These are phyloP conservation scores for Drosophila nigrodunni DNA, from an alignment of 1,140 invertebrate species.

Conservation along the genomic window DNA sequence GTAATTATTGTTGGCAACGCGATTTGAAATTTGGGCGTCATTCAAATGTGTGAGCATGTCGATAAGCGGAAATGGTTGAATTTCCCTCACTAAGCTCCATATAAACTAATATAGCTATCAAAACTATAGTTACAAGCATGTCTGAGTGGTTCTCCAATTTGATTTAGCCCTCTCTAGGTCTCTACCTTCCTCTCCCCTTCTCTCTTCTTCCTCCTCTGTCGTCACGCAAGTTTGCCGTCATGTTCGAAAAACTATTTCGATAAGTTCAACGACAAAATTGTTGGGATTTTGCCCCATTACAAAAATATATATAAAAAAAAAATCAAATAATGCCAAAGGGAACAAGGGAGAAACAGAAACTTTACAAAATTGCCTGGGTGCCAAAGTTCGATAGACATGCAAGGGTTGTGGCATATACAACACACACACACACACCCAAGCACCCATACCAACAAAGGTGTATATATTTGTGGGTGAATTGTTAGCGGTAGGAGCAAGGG, in stretches of 20 bases:
- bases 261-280: conserved; percentile 76
- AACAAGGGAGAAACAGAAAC: conserved; percentile 36
- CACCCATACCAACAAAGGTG: conserved; percentile 27
- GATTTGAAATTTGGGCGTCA: conserved; percentile 50
- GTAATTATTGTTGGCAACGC: conserved; percentile 65
- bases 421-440: conserved; percentile 24
- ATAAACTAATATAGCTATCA: conserved; percentile 73
- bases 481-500: conserved; percentile 24
- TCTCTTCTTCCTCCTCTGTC: conserved; percentile 16
- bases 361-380: conserved; percentile 72
- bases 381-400: conserved; percentile 63
- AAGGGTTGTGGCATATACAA: conserved; percentile 46
- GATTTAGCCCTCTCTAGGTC: not conserved
- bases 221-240: conserved; percentile 69
- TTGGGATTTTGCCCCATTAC: conserved; percentile 49
- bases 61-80: conserved; percentile 46
- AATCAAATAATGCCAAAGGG: conserved; percentile 11
- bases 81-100: conserved; percentile 3
- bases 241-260: conserved; percentile 74
- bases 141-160: conserved; percentile 25
- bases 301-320: conserved; percentile 25
- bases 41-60: conserved; percentile 57
- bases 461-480: conserved; percentile 20
- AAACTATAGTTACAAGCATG: conserved; percentile 49
- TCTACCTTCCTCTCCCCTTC: not conserved